Percentiles rank a stretch among this genome's conserved stretches.
Conservation (phyloP, 2,888 invertebrate species). For the Drosophila bunnanda region DNA sequence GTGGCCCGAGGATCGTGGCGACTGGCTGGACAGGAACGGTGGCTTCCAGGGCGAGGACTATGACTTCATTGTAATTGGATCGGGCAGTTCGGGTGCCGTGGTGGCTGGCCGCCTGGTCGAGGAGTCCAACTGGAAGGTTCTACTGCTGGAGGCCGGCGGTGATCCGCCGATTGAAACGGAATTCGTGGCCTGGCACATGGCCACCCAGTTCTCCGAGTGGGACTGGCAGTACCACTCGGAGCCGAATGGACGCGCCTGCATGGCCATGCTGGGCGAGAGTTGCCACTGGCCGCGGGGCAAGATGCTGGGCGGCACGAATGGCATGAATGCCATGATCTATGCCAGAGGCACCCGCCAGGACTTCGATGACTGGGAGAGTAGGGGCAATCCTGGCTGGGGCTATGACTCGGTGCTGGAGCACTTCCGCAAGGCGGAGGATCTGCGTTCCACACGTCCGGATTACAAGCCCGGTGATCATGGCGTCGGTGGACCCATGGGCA, state of each 20-base stretch:
- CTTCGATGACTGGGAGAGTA: constrained; percentile 88
- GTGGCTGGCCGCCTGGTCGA: constrained; percentile 89
- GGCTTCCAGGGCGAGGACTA: constrained; percentile 78
- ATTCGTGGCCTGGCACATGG: constrained; percentile 83
- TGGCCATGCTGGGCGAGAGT: constrained; percentile 82
- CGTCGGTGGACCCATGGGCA: constrained; percentile 86
- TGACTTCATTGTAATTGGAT: constrained; percentile 87
- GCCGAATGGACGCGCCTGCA: constrained; percentile 83
- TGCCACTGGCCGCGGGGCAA: constrained; percentile 88
- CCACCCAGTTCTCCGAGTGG: constrained; percentile 83
- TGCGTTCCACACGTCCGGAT: constrained; percentile 85
- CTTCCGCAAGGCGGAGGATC: constrained; percentile 92
- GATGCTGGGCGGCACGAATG: constrained; percentile 88
- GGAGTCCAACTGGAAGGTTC: constrained; percentile 89
- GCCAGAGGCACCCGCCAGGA: constrained; percentile 88
- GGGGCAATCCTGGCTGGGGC: constrained; percentile 89
- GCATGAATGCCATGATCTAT: constrained; percentile 89
- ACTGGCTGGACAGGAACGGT: constrained; percentile 59
- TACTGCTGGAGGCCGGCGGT: constrained; percentile 92
- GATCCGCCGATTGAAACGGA: constrained; percentile 86
- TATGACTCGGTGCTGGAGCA: constrained; percentile 91
- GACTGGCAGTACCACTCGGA: constrained; percentile 84
- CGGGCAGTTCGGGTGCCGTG: constrained; percentile 88
- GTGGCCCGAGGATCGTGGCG: constrained; percentile 86
- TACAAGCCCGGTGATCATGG: constrained; percentile 86